Conservation (phyloP, 2,797 vertebrate genomes). For the Pangasius krempfi region DNA sequence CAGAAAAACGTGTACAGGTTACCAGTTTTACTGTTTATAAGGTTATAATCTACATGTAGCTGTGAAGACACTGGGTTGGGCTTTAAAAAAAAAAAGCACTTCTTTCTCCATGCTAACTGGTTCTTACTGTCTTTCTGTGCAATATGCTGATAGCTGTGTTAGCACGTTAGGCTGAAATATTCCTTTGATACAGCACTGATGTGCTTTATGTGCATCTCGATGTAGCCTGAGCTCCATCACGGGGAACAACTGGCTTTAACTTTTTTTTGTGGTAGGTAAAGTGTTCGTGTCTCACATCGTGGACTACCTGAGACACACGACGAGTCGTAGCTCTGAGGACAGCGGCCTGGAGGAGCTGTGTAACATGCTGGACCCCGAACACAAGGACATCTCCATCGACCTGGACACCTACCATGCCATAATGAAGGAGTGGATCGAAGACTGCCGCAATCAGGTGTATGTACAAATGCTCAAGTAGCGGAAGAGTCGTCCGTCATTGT, state of each 20-base stretch:
- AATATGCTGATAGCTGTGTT: background rate
- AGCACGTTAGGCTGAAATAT: background rate
- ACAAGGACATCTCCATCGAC: constrained; percentile 82
- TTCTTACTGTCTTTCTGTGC: background rate
- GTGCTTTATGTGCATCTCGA: background rate
- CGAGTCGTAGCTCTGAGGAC: constrained; percentile 79
- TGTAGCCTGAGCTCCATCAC: background rate
- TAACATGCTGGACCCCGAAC: constrained; percentile 87
- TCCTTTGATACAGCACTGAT: background rate
- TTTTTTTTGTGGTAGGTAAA: constrained; percentile 74
- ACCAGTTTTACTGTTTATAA: background rate
- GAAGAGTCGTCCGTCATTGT: background rate
- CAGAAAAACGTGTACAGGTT: background rate
- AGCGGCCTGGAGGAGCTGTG: constrained; percentile 85
- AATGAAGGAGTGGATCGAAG: constrained; percentile 88
- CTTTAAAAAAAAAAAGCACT: background rate
- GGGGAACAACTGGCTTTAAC: background rate
- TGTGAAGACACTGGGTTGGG: background rate
- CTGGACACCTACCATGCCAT: constrained; percentile 83
- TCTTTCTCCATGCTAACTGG: background rate
- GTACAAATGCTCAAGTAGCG: background rate
- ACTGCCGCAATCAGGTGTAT: constrained; percentile 81
- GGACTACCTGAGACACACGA: constrained; percentile 83
- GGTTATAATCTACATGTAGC: background rate
- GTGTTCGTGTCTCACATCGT: constrained; percentile 85